phyloP scores from a whole-genome alignment of 2,797 vertebrate genomes.

The Distichodus sexfasciatus region DNA sequence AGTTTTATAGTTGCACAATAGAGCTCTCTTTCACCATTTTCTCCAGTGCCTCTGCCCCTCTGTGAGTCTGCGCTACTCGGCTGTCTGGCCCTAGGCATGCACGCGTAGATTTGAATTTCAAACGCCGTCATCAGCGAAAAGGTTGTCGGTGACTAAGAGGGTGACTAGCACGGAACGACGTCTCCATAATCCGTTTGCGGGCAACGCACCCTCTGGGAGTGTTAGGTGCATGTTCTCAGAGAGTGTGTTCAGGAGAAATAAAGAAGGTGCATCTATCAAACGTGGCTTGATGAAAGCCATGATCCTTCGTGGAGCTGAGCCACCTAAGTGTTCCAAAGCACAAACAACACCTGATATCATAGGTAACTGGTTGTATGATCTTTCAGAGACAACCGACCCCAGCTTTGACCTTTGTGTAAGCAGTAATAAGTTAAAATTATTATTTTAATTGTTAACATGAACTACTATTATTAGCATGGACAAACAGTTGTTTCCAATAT shows the following conservation, averaged over 20 bases:
- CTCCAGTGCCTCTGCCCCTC: background rate
- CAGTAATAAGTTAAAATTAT: too few relatives aligned
- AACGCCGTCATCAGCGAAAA: constrained; percentile 26
- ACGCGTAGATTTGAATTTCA: constrained; percentile 41
- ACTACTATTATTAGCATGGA: too few relatives aligned
- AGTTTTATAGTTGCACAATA: too few relatives aligned
- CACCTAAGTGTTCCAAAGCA: background rate
- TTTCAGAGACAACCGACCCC: too few relatives aligned
- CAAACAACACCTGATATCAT: background rate
- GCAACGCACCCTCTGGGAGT: background rate
- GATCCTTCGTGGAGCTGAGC: background rate
- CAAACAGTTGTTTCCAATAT: too few relatives aligned
- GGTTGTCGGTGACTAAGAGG: constrained; percentile 34
- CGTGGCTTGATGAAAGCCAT: background rate
- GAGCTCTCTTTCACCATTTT: background rate
- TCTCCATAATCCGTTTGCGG: constrained; percentile 29
- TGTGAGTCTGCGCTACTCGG: background rate
- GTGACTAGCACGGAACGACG: constrained; percentile 7
- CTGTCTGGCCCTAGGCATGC: constrained; percentile 1
- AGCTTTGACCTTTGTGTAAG: too few relatives aligned
- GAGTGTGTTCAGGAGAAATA: background rate
- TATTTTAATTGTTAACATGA: too few relatives aligned
- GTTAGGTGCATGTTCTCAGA: background rate
- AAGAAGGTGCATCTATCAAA: background rate
- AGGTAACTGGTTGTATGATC: too few relatives aligned